These are phyloP conservation scores for Meles meles DNA, from an alignment of 2,113 vertebrate genomes.

Conservation along the genomic window DNA sequence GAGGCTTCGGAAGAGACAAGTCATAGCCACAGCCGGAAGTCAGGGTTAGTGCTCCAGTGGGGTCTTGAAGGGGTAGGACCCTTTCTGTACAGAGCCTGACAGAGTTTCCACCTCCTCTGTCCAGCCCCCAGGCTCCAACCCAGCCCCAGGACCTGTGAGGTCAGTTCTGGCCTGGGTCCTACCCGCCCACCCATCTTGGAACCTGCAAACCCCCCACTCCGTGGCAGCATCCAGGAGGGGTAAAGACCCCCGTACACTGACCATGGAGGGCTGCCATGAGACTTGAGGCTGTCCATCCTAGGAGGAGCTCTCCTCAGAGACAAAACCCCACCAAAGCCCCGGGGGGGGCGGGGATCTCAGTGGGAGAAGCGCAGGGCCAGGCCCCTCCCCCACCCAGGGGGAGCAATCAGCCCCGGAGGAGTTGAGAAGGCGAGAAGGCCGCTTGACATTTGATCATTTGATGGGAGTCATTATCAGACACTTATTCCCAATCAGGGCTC, in stretches of 20 bases:
- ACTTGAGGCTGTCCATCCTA: neutral
- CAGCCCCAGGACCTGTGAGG: neutral
- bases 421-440: constrained; percentile 74
- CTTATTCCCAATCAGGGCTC: constrained; percentile 82
- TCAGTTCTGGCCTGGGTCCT: neutral
- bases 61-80: neutral
- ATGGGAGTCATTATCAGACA: constrained; percentile 82
- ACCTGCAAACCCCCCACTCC: neutral
- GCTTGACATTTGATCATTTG: constrained; percentile 88
- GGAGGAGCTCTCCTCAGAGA: neutral
- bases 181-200: neutral
- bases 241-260: neutral
- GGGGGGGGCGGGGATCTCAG: neutral
- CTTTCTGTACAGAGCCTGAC: neutral
- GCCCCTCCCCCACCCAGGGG: neutral
- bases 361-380: neutral
- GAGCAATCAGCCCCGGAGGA: constrained; percentile 77
- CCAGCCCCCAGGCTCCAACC: neutral
- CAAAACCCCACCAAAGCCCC: neutral
- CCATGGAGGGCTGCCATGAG: neutral
- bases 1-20: neutral
- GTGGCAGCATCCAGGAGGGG: neutral
- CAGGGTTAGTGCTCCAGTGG: neutral
- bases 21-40: neutral
- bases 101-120: neutral